phyloP scores from a whole-genome alignment of 2,113 vertebrate species.

The Pyrgilauda ruficollis region DNA sequence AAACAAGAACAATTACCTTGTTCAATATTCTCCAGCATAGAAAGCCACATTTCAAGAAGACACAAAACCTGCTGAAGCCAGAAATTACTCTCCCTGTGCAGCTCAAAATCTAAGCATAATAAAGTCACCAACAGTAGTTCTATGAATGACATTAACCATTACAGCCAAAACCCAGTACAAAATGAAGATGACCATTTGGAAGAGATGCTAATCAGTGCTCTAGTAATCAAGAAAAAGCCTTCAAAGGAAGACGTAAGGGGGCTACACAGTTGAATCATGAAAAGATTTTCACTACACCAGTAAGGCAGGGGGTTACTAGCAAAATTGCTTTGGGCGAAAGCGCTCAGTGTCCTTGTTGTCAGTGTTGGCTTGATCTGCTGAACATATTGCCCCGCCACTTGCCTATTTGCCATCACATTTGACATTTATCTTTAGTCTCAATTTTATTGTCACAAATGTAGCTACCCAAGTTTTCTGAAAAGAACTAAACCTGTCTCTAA shows the following conservation, averaged over 20 bases:
- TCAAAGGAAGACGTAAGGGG: not conserved
- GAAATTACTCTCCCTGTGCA: not conserved
- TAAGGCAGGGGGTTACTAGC: not conserved
- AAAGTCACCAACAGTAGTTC: not conserved
- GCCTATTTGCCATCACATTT: not conserved
- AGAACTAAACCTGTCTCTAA: not conserved
- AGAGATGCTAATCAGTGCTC: not conserved
- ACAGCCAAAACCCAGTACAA: not conserved
- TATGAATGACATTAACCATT: not conserved
- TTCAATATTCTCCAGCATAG: not conserved
- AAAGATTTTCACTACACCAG: not conserved
- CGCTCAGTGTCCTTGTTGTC: not conserved
- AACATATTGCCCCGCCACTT: not conserved
- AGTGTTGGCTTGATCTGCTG: not conserved
- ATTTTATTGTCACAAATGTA: not conserved
- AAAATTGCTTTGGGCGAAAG: not conserved
- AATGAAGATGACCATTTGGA: not conserved
- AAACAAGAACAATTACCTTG: not conserved
- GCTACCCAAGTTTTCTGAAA: not conserved
- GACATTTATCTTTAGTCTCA: not conserved
- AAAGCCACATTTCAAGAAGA: not conserved
- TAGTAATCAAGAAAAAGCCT: not conserved
- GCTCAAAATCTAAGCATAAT: not conserved
- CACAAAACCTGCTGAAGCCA: not conserved
- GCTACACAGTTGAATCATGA: not conserved